Base-by-base conservation (phyloP, 2,113 vertebrate genomes). In the Nerophis ophidion region DNA sequence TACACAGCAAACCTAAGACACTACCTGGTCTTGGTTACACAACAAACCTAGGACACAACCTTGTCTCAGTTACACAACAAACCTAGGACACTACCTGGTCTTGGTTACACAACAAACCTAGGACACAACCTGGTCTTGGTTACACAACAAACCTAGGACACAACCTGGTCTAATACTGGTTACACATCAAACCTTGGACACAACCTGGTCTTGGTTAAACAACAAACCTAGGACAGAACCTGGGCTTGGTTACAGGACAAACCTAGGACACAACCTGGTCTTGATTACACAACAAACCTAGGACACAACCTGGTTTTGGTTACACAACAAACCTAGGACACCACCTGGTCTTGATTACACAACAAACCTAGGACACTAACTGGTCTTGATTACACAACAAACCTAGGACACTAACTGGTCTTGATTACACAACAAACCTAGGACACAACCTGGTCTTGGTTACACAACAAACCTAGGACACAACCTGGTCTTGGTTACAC, bases 111-210 rank as follows among this genome's bases (percentile, higher is more conserved):
- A n/a, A 26, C 19, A 26, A 26, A 26, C 19, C 19, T 26, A 26
- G 19, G 19, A 26, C 19, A 26, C 19, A 26, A 26, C 19, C 19
- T 26, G 1, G 19, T 26, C 19, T 26, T 3, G 19, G 19, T 26
- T 26, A 26, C 56, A 51, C 95, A 94, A 76, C 96, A 99, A 60
- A 98, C 95, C 86, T 88, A 19, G 0, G 19, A 26, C 19, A 26
- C n/a, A n/a, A n/a, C n/a, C n/a, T n/a, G n/a, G 19, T 26, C 19
- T 26, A n/a, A n/a, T n/a, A n/a, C n/a, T 3, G 19, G 19, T 26
- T 26, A 26, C 56, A 51, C 95, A 94, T 75, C 96, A 99, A 60
- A 98, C 95, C 86, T 88, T 16, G 0, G 19, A 26, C 19, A 26
- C 19, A 26, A 26, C 19, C 19, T 26, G 1, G 19, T 26, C 19